A percentile compares a stretch with the other conserved stretches of the same genome.
Conservation (phyloP, 2,888 invertebrate genomes). For the Ectobius pallidus region DNA sequence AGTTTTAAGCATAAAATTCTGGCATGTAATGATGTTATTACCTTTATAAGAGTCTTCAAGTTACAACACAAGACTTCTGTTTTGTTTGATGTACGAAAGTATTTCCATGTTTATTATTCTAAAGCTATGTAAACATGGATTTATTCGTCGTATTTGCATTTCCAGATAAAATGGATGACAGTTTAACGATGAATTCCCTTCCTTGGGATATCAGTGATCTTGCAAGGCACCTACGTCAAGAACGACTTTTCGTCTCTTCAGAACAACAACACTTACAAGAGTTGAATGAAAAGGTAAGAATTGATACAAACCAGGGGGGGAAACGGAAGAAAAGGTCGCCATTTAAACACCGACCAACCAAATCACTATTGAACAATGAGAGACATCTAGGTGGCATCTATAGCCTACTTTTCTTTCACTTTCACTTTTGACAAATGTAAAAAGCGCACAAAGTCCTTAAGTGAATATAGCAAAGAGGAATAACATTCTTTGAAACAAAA, state of each 20-base stretch:
- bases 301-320: not conserved
- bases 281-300: conserved; percentile 73
- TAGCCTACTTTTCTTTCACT: too few relatives aligned
- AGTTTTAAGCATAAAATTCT: not conserved
- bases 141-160: not conserved
- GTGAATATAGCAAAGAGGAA: too few relatives aligned
- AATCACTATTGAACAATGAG: too few relatives aligned
- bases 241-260: conserved; percentile 84
- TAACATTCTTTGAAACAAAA: too few relatives aligned
- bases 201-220: conserved; percentile 65
- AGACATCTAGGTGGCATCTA: too few relatives aligned
- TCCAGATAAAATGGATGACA: conserved; percentile 34
- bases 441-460: too few relatives aligned
- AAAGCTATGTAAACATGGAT: not conserved
- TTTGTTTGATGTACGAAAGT: not conserved
- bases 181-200: conserved; percentile 40
- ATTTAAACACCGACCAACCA: too few relatives aligned
- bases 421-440: not conserved
- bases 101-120: not conserved
- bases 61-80: not conserved
- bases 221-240: conserved; percentile 75
- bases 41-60: not conserved
- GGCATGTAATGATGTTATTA: not conserved
- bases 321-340: not conserved
- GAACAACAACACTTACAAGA: conserved; percentile 82